Evolutionary conservation across 2,888 invertebrate species (phyloP).

Genomic region (Leuctra nigra): DNA sequence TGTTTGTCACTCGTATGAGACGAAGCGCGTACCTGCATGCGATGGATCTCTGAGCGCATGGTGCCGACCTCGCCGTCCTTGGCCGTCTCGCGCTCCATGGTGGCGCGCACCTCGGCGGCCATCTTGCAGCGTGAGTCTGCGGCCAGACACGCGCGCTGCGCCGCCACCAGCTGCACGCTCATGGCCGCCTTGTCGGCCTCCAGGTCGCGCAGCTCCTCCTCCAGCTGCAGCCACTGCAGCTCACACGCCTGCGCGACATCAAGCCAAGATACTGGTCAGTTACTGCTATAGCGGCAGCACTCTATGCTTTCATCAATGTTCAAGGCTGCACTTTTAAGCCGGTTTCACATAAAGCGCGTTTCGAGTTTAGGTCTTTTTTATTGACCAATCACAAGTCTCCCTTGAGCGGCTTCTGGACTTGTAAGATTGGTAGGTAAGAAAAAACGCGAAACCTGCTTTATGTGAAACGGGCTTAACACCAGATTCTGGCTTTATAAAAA

Average conservation of each 20-base stretch:
- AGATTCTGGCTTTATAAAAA: no score
- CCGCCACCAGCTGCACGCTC: conserved; percentile 54
- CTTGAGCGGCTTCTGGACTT: no score
- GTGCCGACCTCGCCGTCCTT: conserved; percentile 62
- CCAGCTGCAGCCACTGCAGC: conserved; percentile 55
- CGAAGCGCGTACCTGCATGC: conserved; percentile 63
- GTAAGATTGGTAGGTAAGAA: no score
- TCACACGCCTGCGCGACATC: conserved; percentile 53
- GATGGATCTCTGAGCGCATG: conserved; percentile 76
- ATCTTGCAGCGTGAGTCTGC: conserved; percentile 77
- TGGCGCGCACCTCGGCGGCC: conserved; percentile 63
- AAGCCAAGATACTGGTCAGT: no score
- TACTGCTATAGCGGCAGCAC: conserved; percentile 61
- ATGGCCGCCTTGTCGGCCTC: conserved; percentile 59
- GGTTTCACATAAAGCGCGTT: no score
- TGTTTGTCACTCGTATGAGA: no score
- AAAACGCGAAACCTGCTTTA: no score
- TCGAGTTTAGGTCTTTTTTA: no score
- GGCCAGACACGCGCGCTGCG: conserved; percentile 60
- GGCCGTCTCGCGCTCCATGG: conserved; percentile 57
- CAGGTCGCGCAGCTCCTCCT: conserved; percentile 59
- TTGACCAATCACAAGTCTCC: no score
- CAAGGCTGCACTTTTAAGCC: no score
- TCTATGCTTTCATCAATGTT: no score
- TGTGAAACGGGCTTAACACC: no score